Evolutionary conservation across 2,113 vertebrate species (phyloP), one percentile per base, ranked within the genome.

Genomic region (Aspidoscelis tigris): DNA sequence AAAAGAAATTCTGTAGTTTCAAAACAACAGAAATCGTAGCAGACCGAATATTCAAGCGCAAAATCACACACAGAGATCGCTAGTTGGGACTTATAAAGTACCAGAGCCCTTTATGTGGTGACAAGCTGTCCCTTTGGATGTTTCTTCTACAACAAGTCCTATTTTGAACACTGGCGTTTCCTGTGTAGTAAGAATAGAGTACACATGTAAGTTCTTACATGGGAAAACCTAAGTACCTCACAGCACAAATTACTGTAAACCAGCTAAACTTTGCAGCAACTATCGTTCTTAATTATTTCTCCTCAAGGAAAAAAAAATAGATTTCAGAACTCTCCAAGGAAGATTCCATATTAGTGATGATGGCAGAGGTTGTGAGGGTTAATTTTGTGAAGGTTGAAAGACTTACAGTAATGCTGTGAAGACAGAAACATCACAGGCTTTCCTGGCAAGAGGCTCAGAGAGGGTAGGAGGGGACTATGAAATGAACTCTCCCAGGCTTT

Each of bases 401-500:
- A 93, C 96, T 96, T 97, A 97, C 96, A 97, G 96, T 96, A 96
- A 96, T 93, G 95, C 96, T 93, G 86, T 88, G 91, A 96, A 96
- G 97, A 97, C 97, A 97, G 97, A 97, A 97, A 97, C 96, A 97
- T 97, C 97, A 96, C 97, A 97, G 95, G 95, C 95, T 96, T 97
- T 97, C 97, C 97, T 97, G 97, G 97, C 97, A 98, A 97, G 96
- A 96, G 95, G 96, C 97, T 96, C 94, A 66, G 95, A 86, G 95
- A 97, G 97, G 96, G 97, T 96, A 96, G 96, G 96, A 96, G 96
- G 95, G 97, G 97, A 97, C 96, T 97, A 96, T 96, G 91, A 97
- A 98, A 98, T 98, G 98, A 99, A 99, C 98, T 99, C 98, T 99
- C 98, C 97, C 98, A 98, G 98, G 98, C 98, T 99, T 99, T 98